phyloP scores from a whole-genome alignment of 2,113 vertebrate genomes.

The Petrocephalus microphthalmus region DNA sequence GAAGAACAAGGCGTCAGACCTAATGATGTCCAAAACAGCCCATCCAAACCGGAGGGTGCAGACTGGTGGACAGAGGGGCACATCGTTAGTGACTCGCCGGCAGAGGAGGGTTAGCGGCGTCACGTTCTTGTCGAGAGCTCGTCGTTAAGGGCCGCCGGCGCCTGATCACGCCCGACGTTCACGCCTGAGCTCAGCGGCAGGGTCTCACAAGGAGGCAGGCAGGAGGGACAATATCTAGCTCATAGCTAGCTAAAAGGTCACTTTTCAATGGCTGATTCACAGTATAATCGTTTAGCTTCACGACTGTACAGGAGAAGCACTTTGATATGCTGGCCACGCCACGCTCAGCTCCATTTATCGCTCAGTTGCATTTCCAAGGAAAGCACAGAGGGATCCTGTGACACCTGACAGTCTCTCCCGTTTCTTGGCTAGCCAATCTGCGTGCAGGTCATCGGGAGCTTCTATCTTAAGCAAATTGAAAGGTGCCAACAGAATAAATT shows the following conservation, averaged over 20 bases:
- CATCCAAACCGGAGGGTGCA: not conserved
- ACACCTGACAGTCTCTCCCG: not conserved
- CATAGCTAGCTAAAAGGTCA: not conserved
- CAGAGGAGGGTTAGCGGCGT: not conserved
- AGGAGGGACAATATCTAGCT: not conserved
- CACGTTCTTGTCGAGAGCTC: not conserved
- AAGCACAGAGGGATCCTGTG: not conserved
- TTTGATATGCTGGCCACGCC: not conserved
- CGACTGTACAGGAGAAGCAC: not conserved
- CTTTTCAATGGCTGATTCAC: not conserved
- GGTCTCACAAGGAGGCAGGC: not conserved
- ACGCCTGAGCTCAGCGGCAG: not conserved
- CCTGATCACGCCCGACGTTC: not conserved
- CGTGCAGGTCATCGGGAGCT: not conserved
- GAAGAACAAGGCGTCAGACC: not conserved
- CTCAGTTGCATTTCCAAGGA: not conserved
- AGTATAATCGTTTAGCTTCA: not conserved
- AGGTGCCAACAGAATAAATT: not conserved
- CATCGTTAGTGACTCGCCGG: not conserved
- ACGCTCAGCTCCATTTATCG: not conserved
- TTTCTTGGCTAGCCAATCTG: not conserved
- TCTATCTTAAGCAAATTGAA: constrained; percentile 1
- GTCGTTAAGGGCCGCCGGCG: not conserved
- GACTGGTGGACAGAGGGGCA: not conserved
- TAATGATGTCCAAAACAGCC: not conserved